Base-by-base conservation (phyloP, 2,113 vertebrate species). In the Rhinopomastus cyanomelas region DNA sequence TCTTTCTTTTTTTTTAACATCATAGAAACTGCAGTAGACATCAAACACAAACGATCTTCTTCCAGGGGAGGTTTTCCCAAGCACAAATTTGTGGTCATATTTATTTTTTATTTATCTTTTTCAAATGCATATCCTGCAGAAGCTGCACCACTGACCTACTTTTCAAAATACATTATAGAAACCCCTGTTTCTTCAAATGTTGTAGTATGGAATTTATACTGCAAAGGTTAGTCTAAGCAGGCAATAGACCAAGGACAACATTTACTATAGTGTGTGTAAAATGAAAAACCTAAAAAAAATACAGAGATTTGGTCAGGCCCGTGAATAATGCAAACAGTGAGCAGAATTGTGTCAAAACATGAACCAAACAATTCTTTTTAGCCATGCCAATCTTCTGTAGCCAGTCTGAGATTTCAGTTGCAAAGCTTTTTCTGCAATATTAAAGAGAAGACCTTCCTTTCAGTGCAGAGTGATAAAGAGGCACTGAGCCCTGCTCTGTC, bases 271-370 rank as follows among this genome's bases (percentile, higher is more conserved):
- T 4, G 26, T 22, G 25, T 17, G 4, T 52, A 69, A 91, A 94
- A 76, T 49, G 48, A 77, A 82, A 85, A 87, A 85, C 76, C 83
- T 16, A 80, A 9, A 69, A 83, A 72, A 51, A 77, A 87, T 30
- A 46, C 81, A 57, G 8, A 81, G 69, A 52, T 72, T 85, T 77
- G 78, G 53, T 85, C 89, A 71, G 69, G 16, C n/a, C 34, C 4
- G 18, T 95, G 87, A 94, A 95, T 92, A 95, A 95, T 92, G 82
- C 39, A 89, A 92, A 81, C n/a, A 75, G 67, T 9, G 71, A 88
- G 71, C 23, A 65, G 82, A 65, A 73, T 39, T 57, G 44, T 94
- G 80, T 86, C 81, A 64, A 94, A 94, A 62, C 37, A 71, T 68
- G 85, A 85, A 78, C 51, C 37, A 49, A 55, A 65, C 37, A n/a